phyloP scores from a whole-genome alignment of 2,888 invertebrate species.

The Zygogramma bicolorata region DNA sequence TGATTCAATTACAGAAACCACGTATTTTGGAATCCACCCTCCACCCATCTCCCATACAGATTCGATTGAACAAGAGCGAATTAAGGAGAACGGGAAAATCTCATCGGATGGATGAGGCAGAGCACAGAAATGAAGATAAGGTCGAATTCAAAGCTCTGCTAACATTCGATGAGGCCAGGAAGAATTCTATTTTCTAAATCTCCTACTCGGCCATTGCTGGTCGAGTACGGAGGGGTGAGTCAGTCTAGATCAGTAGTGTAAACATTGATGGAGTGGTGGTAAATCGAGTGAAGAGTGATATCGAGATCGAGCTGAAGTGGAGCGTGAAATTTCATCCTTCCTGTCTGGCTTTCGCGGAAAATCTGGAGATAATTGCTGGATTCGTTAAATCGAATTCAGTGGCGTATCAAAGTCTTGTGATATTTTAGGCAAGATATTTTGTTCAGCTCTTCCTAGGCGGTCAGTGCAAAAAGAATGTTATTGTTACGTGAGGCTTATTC shows the following conservation, averaged over 20 bases:
- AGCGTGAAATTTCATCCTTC: background rate
- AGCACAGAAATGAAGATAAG: background rate
- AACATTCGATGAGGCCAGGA: background rate
- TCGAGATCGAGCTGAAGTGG: background rate
- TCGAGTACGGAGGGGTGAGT: background rate
- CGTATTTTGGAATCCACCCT: too few relatives aligned
- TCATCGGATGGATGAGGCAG: background rate
- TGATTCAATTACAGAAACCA: too few relatives aligned
- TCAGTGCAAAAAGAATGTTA: too few relatives aligned
- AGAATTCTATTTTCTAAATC: background rate
- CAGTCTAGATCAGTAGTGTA: background rate
- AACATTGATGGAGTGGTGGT: background rate
- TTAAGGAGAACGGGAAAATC: background rate
- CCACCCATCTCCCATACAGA: background rate
- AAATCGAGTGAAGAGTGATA: background rate
- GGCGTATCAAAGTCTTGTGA: background rate
- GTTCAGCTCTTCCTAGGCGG: too few relatives aligned
- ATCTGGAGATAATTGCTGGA: background rate
- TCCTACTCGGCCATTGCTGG: background rate
- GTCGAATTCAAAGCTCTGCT: background rate
- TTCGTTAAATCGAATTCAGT: background rate
- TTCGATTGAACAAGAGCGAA: background rate
- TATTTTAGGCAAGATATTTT: too few relatives aligned
- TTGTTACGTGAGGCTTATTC: too few relatives aligned
- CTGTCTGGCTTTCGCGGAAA: background rate